Evolutionary conservation across 2,113 vertebrate species (phyloP).

Genomic region (Menura novaehollandiae): DNA sequence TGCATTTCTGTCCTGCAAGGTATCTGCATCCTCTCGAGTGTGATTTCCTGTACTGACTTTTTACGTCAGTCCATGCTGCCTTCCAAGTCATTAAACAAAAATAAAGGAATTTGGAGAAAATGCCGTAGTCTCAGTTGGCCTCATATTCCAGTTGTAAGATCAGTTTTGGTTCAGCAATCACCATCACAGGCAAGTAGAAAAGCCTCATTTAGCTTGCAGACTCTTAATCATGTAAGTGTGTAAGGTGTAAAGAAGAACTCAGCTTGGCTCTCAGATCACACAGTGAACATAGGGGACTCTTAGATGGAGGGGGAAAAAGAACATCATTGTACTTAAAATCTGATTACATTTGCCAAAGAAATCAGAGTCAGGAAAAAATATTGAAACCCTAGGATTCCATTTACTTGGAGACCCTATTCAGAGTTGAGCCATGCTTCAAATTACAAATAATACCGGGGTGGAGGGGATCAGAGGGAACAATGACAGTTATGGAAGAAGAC

Average conservation of each 20-base stretch:
- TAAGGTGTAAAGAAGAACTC: constrained; percentile 35
- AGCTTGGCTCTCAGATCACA: constrained; percentile 39
- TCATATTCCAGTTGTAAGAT: not conserved
- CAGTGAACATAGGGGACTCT: not conserved
- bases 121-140: not conserved
- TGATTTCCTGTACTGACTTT: not conserved
- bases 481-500: not conserved
- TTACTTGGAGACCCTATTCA: constrained; percentile 44
- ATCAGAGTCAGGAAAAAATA: constrained; percentile 28
- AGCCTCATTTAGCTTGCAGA: constrained; percentile 1
- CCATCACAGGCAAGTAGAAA: not conserved
- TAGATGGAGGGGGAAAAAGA: not conserved
- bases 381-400: constrained; percentile 8
- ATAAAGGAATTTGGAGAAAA: constrained; percentile 18
- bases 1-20: not conserved
- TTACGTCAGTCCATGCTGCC: not conserved
- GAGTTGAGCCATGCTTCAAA: constrained; percentile 39
- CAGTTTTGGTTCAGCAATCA: constrained; percentile 3
- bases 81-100: constrained; percentile 32
- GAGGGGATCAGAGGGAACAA: constrained; percentile 11
- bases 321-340: constrained; percentile 34
- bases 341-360: constrained; percentile 49
- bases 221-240: constrained; percentile 2
- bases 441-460: constrained; percentile 38
- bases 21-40: not conserved